Percentiles rank a stretch among this genome's conserved stretches.
These are phyloP conservation scores for Globodera rostochiensis DNA, from an alignment of 1,140 invertebrate species.

Conservation along the genomic window DNA sequence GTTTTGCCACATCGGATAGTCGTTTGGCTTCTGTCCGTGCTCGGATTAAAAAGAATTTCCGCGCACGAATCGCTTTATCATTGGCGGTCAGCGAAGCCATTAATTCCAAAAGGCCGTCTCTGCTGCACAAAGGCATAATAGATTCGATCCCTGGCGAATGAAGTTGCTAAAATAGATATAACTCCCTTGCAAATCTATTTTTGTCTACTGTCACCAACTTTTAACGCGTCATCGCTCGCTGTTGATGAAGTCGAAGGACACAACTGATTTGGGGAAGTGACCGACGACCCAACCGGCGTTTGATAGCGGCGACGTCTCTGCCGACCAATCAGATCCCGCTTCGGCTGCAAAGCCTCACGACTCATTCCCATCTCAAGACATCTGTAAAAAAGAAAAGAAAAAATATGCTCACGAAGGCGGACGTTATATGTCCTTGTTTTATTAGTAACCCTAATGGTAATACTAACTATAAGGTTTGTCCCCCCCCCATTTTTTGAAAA, in stretches of 20 bases:
- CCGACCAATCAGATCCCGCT: conserved; percentile 17
- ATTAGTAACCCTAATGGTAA: too few relatives aligned
- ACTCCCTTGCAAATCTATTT: background rate
- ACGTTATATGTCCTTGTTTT: too few relatives aligned
- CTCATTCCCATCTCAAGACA: conserved; percentile 72
- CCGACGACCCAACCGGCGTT: conserved; percentile 19
- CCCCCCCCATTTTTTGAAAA: too few relatives aligned
- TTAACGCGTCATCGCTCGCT: conserved; percentile 10
- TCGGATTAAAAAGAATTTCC: conserved; percentile 50
- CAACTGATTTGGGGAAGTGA: background rate
- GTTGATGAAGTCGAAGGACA: conserved; percentile 18
- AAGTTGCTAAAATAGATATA: background rate
- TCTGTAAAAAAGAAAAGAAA: conserved; percentile 67
- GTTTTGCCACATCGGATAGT: conserved; percentile 38
- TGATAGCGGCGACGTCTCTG: conserved; percentile 19
- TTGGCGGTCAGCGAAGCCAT: conserved; percentile 42
- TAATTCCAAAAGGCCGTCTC: conserved; percentile 37
- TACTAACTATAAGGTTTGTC: too few relatives aligned
- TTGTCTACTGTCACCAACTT: background rate
- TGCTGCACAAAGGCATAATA: background rate
- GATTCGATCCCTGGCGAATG: background rate
- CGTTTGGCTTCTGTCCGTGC: conserved; percentile 48
- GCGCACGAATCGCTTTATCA: conserved; percentile 42
- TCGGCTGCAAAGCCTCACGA: conserved; percentile 69
- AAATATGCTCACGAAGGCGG: too few relatives aligned